These are phyloP conservation scores for Aplocera efformata DNA, from an alignment of 2,888 invertebrate genomes.

Conservation along the genomic window DNA sequence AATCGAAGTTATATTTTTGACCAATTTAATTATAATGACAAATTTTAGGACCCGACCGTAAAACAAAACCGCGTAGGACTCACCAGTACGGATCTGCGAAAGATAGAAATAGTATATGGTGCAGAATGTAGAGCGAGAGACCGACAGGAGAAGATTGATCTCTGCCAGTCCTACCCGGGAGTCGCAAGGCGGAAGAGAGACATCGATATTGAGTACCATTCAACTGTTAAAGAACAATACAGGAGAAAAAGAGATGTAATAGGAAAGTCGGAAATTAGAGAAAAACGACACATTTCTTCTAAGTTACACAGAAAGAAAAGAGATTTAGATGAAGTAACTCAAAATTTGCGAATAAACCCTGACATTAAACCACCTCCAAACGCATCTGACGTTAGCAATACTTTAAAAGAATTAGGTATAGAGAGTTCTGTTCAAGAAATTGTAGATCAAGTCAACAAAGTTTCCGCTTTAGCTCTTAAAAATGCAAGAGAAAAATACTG, in stretches of 20 bases:
- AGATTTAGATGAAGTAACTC: constrained; percentile 9
- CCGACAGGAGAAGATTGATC: constrained; percentile 54
- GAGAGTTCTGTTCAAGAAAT: constrained; percentile 43
- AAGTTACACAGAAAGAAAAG: constrained; percentile 15
- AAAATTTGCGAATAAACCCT: constrained; percentile 56
- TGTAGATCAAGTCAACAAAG: constrained; percentile 43
- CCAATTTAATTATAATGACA: no score
- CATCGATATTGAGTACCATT: neutral
- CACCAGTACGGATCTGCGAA: constrained; percentile 47
- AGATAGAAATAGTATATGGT: constrained; percentile 59
- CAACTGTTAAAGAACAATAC: neutral
- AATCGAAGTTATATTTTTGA: no score
- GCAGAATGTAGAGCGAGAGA: constrained; percentile 56
- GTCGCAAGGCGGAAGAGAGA: constrained; percentile 39
- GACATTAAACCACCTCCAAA: constrained; percentile 57
- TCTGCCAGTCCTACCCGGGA: constrained; percentile 59
- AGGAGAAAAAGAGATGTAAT: constrained; percentile 4
- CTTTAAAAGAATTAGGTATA: constrained; percentile 43
- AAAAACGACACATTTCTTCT: no score
- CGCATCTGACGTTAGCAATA: constrained; percentile 13
- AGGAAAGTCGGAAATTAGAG: neutral
- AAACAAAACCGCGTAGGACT: constrained; percentile 46
- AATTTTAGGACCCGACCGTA: constrained; percentile 44
- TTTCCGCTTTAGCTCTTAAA: constrained; percentile 42
- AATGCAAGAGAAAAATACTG: constrained; percentile 51